phyloP scores from a whole-genome alignment of 2,797 vertebrate genomes.

The Chiroxiphia lanceolata region DNA sequence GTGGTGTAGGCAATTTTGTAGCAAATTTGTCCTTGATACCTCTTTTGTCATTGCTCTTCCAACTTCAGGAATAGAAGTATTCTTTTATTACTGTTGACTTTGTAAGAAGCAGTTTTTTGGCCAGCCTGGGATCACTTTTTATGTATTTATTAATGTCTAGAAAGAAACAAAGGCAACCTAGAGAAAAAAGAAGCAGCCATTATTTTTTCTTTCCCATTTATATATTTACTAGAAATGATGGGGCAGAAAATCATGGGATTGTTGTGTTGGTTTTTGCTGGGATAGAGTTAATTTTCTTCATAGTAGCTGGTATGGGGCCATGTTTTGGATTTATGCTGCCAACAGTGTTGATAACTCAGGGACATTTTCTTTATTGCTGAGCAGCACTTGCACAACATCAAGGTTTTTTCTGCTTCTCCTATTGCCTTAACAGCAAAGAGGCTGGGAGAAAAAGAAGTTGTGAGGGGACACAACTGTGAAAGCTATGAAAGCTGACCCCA shows the following conservation, averaged over 20 bases:
- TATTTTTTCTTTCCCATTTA: neutral
- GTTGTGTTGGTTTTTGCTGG: neutral
- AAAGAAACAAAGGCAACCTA: neutral
- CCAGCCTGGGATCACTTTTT: neutral
- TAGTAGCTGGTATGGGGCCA: neutral
- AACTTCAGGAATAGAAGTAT: neutral
- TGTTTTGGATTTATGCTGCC: neutral
- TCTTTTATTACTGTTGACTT: neutral
- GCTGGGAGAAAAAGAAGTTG: rapidly evolving
- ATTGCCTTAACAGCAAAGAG: neutral
- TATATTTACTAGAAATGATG: neutral
- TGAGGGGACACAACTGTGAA: neutral
- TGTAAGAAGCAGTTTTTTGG: neutral
- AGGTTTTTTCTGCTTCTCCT: neutral
- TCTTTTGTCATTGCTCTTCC: neutral
- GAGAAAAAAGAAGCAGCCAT: neutral
- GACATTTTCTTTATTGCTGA: neutral
- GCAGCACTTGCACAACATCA: neutral
- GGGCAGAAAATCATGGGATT: neutral
- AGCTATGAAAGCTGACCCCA: neutral
- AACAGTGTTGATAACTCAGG: neutral
- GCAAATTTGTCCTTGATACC: neutral
- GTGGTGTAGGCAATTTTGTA: neutral
- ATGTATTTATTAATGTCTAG: neutral
- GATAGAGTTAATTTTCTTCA: neutral